Evolutionary conservation across 2,797 vertebrate species (phyloP).

Genomic region (Enteromius treurensis): DNA sequence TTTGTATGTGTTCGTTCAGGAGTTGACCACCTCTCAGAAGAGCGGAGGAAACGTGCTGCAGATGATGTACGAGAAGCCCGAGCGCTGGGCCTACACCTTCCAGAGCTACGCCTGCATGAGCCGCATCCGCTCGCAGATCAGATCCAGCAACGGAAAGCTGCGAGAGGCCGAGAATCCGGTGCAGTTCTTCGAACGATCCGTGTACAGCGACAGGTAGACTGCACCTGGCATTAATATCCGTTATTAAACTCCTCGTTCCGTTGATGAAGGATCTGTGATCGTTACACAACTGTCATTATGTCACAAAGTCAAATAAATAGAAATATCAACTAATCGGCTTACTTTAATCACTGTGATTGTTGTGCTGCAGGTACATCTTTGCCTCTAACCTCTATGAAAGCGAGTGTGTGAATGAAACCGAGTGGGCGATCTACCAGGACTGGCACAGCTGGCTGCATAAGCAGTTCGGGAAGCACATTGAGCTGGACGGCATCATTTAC

Average conservation of each 20-base stretch:
- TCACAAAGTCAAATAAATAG: conserved; percentile 10
- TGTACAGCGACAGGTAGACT: conserved; percentile 92
- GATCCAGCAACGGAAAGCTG: conserved; percentile 76
- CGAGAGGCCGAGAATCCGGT: conserved; percentile 79
- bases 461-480: conserved; percentile 85
- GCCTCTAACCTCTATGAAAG: conserved; percentile 91
- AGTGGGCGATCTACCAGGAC: conserved; percentile 95
- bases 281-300: not conserved
- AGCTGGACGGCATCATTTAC: conserved; percentile 92
- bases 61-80: conserved; percentile 94
- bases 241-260: not conserved
- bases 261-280: not conserved
- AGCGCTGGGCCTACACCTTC: conserved; percentile 94
- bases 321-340: conserved; percentile 20
- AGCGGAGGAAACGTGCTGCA: conserved; percentile 88
- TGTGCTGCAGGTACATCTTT: conserved; percentile 87
- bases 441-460: conserved; percentile 89
- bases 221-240: not conserved
- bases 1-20: conserved; percentile 70
- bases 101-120: conserved; percentile 93
- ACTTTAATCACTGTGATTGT: conserved; percentile 8
- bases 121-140: conserved; percentile 87
- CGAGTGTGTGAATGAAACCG: conserved; percentile 90
- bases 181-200: conserved; percentile 90
- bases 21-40: conserved; percentile 87